A percentile compares a stretch with the other conserved stretches of the same genome.
Evolutionary conservation across 1,140 invertebrate genomes (phyloP).

Genomic region (Brachionus plicatilis): DNA sequence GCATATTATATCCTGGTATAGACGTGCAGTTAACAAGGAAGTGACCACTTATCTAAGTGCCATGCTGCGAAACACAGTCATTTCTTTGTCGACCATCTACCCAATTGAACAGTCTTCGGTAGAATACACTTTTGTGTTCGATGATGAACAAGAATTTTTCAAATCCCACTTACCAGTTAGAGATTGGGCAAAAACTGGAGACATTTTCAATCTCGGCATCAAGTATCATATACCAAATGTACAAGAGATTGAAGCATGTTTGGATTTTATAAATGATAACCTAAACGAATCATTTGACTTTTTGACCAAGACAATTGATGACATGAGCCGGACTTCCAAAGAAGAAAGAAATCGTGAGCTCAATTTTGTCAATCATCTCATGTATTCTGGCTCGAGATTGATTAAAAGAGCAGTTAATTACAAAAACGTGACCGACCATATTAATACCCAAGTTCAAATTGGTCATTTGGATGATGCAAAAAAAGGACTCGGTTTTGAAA

Average conservation of each 20-base stretch:
- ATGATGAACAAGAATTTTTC: conserved; percentile 62
- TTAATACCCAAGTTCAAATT: background rate
- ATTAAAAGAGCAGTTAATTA: conserved; percentile 41
- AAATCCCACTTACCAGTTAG: conserved; percentile 68
- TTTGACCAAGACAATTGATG: background rate
- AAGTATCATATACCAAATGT: conserved; percentile 71
- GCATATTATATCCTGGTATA: conserved; percentile 62
- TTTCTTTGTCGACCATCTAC: conserved; percentile 61
- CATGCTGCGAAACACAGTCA: conserved; percentile 59
- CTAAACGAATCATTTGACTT: background rate
- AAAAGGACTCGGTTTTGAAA: conserved; percentile 26
- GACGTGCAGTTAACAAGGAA: conserved; percentile 63
- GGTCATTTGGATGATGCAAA: background rate
- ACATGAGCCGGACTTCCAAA: background rate
- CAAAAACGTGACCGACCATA: background rate
- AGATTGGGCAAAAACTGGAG: conserved; percentile 72
- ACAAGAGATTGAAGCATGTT: conserved; percentile 65
- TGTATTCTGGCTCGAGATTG: conserved; percentile 43
- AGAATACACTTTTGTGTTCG: conserved; percentile 47
- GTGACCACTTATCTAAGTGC: conserved; percentile 60
- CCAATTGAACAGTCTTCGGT: conserved; percentile 65
- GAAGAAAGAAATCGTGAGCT: conserved; percentile 39
- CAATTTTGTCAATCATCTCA: conserved; percentile 26
- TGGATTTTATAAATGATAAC: conserved; percentile 57
- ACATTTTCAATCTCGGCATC: conserved; percentile 64